These are phyloP conservation scores for Cephus spinipes DNA, from an alignment of 2,888 invertebrate genomes.

Conservation along the genomic window DNA sequence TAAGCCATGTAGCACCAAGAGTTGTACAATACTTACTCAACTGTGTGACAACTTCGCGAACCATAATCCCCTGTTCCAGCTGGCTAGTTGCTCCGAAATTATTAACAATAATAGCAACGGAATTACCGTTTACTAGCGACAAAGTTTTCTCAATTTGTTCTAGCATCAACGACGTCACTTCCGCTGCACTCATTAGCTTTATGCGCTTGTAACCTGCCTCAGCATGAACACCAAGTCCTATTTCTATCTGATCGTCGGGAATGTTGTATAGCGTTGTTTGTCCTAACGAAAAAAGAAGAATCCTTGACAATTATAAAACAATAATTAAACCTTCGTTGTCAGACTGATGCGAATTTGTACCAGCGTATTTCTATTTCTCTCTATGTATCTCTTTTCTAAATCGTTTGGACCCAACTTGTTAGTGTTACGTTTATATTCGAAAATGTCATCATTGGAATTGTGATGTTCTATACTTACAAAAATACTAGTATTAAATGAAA, in stretches of 20 bases:
- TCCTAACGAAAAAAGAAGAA: slow-evolving; percentile 58
- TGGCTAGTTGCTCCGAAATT: slow-evolving; percentile 83
- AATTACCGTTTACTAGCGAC: slow-evolving; percentile 45
- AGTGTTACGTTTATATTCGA: no score
- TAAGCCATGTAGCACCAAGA: background rate
- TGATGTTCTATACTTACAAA: slow-evolving; percentile 40
- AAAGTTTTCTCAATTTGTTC: slow-evolving; percentile 50
- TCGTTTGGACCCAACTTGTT: no score
- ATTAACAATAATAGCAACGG: slow-evolving; percentile 79
- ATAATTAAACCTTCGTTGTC: background rate
- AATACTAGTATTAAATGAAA: background rate
- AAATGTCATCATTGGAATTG: slow-evolving; percentile 17
- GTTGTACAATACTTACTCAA: slow-evolving; percentile 68
- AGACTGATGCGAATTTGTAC: no score
- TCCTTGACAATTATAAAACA: background rate
- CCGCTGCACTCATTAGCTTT: slow-evolving; percentile 64
- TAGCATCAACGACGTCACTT: slow-evolving; percentile 69
- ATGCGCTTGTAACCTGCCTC: slow-evolving; percentile 70
- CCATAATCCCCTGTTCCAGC: slow-evolving; percentile 80
- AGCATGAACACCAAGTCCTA: slow-evolving; percentile 72
- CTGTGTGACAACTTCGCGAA: slow-evolving; percentile 74
- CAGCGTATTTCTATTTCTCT: no score
- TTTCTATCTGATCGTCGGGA: slow-evolving; percentile 75
- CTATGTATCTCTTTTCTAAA: no score
- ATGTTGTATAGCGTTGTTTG: slow-evolving; percentile 74